Conservation (phyloP, 2,113 vertebrate genomes). For the Prunella himalayana region DNA sequence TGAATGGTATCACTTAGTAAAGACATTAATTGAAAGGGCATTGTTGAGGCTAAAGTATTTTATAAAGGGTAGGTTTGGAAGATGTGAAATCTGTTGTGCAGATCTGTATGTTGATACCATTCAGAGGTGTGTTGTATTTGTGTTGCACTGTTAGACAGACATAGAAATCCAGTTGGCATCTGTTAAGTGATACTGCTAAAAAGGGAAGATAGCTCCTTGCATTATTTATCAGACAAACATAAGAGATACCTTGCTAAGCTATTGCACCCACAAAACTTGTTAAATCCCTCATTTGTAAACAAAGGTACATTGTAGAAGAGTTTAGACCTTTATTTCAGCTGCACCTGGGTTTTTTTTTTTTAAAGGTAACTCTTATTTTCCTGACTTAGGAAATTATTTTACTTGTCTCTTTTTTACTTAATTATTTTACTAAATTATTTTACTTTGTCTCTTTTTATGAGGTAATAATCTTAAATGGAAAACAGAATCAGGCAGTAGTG, state of each 20-base stretch:
- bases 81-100: background rate
- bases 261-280: background rate
- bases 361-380: background rate
- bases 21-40: background rate
- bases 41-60: background rate
- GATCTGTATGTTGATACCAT: background rate
- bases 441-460: background rate
- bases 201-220: background rate
- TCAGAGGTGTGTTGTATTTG: background rate
- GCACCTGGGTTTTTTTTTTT: background rate
- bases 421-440: accelerated
- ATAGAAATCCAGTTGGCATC: background rate
- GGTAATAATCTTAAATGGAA: background rate
- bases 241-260: background rate
- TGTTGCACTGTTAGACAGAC: background rate
- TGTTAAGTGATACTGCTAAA: background rate
- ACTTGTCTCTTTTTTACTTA: too few relatives aligned
- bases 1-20: background rate
- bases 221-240: background rate
- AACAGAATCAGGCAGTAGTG: background rate
- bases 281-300: background rate
- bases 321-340: background rate
- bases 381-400: background rate
- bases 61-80: background rate
- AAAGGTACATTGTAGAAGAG: background rate